These are phyloP conservation scores for Coendou prehensilis DNA, from an alignment of 2,797 vertebrate species.

Conservation along the genomic window DNA sequence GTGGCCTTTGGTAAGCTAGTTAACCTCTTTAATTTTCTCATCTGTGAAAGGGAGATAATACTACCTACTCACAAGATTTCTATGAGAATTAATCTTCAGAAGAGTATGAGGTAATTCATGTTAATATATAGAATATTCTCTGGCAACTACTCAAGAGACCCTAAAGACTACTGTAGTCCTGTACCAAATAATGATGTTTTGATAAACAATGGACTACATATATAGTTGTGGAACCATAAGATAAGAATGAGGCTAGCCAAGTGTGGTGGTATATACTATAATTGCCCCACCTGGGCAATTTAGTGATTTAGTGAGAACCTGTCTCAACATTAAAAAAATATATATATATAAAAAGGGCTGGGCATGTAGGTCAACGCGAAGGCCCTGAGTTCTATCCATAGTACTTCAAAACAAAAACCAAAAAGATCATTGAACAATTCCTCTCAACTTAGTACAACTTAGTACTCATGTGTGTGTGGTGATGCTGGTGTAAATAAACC, in stretches of 20 bases:
- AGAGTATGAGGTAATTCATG: neutral
- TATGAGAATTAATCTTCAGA: neutral
- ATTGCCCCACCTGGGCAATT: neutral
- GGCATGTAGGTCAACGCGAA: neutral
- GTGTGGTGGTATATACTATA: neutral
- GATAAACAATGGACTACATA: too few relatives aligned
- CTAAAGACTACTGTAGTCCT: neutral
- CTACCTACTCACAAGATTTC: neutral
- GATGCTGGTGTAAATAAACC: neutral
- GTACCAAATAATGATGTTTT: neutral
- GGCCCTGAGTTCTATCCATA: neutral
- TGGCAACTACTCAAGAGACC: neutral
- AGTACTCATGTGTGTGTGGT: neutral
- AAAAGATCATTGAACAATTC: neutral
- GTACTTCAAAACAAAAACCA: neutral
- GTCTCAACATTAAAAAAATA: neutral
- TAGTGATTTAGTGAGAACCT: neutral
- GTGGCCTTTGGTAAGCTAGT: neutral
- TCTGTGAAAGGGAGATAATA: neutral
- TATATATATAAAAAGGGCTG: neutral
- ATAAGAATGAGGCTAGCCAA: neutral
- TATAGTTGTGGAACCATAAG: neutral
- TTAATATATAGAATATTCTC: neutral
- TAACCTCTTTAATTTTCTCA: conserved; percentile 5
- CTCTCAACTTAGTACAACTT: neutral